Conservation (phyloP, 2,888 invertebrate genomes). For the Parthenolecanium corni region DNA sequence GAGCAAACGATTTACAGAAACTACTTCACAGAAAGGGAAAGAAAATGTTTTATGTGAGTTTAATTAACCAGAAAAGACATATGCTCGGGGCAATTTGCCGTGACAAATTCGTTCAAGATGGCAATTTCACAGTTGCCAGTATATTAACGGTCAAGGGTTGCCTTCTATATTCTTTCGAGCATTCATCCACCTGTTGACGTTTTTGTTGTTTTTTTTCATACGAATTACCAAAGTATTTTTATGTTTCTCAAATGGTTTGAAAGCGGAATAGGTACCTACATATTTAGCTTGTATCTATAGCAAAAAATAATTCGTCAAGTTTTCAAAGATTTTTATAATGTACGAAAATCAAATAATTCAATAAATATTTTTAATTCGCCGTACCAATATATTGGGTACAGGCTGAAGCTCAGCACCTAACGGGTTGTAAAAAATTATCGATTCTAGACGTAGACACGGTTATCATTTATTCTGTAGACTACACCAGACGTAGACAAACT, state of each 20-base stretch:
- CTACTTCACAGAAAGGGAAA: not conserved
- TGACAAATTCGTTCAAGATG: conserved; percentile 29
- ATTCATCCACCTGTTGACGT: conserved; percentile 21
- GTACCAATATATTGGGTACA: not conserved
- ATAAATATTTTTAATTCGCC: too few relatives aligned
- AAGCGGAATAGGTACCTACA: not conserved
- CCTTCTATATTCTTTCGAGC: conserved; percentile 4
- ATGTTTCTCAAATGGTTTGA: too few relatives aligned
- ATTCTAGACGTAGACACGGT: too few relatives aligned
- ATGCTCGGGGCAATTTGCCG: conserved; percentile 22
- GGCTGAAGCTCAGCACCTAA: too few relatives aligned
- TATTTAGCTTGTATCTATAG: too few relatives aligned
- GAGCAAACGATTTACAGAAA: too few relatives aligned
- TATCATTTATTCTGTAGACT: not conserved
- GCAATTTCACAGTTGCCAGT: conserved; percentile 23
- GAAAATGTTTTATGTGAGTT: conserved; percentile 10
- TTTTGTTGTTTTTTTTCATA: conserved; percentile 13
- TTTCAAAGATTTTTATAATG: too few relatives aligned
- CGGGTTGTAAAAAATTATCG: not conserved
- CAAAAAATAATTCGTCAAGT: not conserved
- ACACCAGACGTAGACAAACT: not conserved
- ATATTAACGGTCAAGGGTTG: conserved; percentile 19
- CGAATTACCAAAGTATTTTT: too few relatives aligned
- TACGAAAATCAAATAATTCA: too few relatives aligned
- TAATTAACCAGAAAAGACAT: conserved; percentile 22